Base-by-base conservation (phyloP, 1,140 invertebrate genomes). In the Drosophila nebulosa region DNA sequence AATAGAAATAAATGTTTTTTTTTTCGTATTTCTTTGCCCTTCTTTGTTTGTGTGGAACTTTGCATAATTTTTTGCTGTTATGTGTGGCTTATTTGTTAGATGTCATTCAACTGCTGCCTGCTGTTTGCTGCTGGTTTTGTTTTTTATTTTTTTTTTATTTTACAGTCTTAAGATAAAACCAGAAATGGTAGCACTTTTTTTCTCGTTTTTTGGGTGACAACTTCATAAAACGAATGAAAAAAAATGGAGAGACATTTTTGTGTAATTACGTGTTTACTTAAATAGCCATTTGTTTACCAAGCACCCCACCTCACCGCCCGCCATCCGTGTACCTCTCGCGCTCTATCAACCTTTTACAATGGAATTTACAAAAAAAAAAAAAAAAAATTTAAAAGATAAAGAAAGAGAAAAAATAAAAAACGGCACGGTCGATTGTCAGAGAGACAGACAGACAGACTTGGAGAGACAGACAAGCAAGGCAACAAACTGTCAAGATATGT, bases 231-330 rank as follows among this genome's bases (percentile, higher is more conserved):
- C 26, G 18, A 55, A 51, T 18, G 30, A 56, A 51, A 46, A 62
- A 77, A 78, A 78, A 61, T 51, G 46, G 64, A 57, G 26, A 65
- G 26, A 66, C 66, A 64, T 74, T 70, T 79, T 60, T 75, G 26
- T 70, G 81, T 88, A 85, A 85, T 86, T 85, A 85, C 80, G 78
- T 74, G 69, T 86, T 85, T 72, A 68, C 69, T 86, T 81, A 86
- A 61, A 71, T 72, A 72, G 62, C 35, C 76, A 74, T 73, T 84
- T 85, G 35, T 52, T 76, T 72, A 64, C 62, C 63, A 74, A 74
- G 62, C 72, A 76, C 35, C 12, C 35, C 35, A 16, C 39, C 14
- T 30, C 0, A 2, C 27, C 27, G 2, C 27, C 27, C 7, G 27
- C 27, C 1, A 5, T 16, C 4, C 2, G 16, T 3, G 1, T 9